Evolutionary conservation across 2,888 invertebrate genomes (phyloP).

Genomic region (Apoderus coryli): DNA sequence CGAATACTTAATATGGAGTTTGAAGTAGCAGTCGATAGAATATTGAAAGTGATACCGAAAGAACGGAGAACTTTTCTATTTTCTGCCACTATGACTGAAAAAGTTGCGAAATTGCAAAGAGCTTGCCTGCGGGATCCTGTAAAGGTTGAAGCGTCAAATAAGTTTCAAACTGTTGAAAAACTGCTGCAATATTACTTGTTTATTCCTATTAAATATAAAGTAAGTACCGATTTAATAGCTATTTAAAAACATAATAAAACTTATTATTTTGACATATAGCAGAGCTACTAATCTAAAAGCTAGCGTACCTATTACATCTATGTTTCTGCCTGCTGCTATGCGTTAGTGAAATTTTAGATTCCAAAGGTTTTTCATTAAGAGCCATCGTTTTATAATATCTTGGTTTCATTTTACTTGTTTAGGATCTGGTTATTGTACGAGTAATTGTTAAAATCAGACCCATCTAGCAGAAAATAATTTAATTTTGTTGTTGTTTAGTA

Average conservation of each 20-base stretch:
- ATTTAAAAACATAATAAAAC: not conserved
- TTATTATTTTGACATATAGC: slow-evolving; percentile 1
- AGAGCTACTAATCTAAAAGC: too few relatives aligned
- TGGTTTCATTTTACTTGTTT: too few relatives aligned
- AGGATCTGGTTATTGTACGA: too few relatives aligned
- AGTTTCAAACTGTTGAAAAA: slow-evolving; percentile 97
- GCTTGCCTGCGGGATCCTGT: slow-evolving; percentile 91
- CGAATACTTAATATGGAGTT: slow-evolving; percentile 98
- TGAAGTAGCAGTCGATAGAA: slow-evolving; percentile 94
- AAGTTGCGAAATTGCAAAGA: slow-evolving; percentile 88
- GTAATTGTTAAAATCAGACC: too few relatives aligned
- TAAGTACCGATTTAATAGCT: slow-evolving; percentile 25
- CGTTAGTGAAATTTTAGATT: slow-evolving; percentile 1
- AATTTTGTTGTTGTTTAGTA: slow-evolving; percentile 5
- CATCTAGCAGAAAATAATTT: too few relatives aligned
- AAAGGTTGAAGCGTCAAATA: slow-evolving; percentile 89
- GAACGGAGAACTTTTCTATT: slow-evolving; percentile 88
- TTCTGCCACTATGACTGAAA: slow-evolving; percentile 99
- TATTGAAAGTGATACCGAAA: slow-evolving; percentile 78
- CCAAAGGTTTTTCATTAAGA: slow-evolving; percentile 4
- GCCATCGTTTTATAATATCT: too few relatives aligned
- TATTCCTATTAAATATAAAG: slow-evolving; percentile 91
- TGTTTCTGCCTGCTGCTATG: too few relatives aligned
- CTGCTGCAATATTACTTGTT: slow-evolving; percentile 90
- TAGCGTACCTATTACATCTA: too few relatives aligned